These are phyloP conservation scores for Epistrophella euchroma DNA, from an alignment of 2,888 invertebrate genomes.

Conservation along the genomic window DNA sequence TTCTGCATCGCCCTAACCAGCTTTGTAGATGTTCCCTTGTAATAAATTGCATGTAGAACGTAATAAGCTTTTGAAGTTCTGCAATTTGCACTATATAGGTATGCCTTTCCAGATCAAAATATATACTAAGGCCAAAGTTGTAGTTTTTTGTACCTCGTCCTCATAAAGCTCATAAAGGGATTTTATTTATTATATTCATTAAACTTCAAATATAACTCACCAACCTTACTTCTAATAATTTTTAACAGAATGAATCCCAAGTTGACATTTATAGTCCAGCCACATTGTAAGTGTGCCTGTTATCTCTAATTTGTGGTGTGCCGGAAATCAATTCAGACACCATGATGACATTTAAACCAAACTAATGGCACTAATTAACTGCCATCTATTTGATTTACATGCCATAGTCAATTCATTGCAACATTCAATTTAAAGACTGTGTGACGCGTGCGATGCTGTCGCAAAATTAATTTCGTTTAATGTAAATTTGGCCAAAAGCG, in stretches of 20 bases:
- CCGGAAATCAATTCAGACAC: conserved; percentile 64
- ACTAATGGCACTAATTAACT: conserved; percentile 70
- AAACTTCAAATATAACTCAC: background rate
- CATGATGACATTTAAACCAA: conserved; percentile 62
- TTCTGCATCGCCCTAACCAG: too few species aligned
- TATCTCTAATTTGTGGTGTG: conserved; percentile 53
- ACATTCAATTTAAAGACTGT: conserved; percentile 58
- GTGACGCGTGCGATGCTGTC: too few species aligned
- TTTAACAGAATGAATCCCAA: conserved; percentile 1
- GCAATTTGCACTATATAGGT: too few species aligned
- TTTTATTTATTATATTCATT: conserved; percentile 14
- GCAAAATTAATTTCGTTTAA: conserved; percentile 70
- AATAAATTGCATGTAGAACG: too few species aligned
- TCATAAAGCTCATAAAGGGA: background rate
- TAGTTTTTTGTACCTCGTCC: background rate
- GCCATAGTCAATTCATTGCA: conserved; percentile 53
- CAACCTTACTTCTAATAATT: conserved; percentile 9
- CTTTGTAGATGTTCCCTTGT: too few species aligned
- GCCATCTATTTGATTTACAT: conserved; percentile 67
- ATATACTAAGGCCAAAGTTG: too few species aligned
- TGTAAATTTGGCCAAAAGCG: conserved; percentile 64
- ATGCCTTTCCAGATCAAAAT: too few species aligned
- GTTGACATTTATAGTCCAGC: conserved; percentile 19
- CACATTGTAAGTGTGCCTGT: conserved; percentile 36
- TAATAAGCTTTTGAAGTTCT: too few species aligned